Percentiles rank a stretch among this genome's conserved stretches.
Conservation (phyloP, 2,888 invertebrate genomes). For the Caenorhabditis doughertyi region DNA sequence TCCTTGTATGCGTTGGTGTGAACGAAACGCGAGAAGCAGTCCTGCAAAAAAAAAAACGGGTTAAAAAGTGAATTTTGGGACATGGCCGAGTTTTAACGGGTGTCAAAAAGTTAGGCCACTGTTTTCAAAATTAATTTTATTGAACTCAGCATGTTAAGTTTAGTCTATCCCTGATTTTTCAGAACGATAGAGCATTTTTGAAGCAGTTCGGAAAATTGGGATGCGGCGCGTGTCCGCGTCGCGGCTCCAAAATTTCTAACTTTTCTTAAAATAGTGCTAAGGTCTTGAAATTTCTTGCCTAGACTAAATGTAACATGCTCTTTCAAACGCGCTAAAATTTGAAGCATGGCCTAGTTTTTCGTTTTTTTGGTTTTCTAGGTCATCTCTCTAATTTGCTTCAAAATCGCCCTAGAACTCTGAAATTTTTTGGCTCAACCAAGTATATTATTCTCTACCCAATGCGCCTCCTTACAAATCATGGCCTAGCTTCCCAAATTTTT, state of each 20-base stretch:
- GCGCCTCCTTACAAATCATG: background rate
- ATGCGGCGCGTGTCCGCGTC: background rate
- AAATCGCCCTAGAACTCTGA: background rate
- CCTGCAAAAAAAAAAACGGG: conserved; percentile 56
- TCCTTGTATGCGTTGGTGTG: conserved; percentile 77
- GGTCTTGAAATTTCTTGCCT: background rate
- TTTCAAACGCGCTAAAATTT: background rate
- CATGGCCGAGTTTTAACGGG: background rate
- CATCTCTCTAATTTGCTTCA: background rate
- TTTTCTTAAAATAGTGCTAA: background rate
- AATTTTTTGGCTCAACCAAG: background rate
- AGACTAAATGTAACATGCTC: background rate
- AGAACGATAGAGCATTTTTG: background rate
- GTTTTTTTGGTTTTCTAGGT: background rate
- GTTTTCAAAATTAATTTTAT: background rate
- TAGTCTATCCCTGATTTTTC: background rate
- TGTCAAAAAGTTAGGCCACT: background rate
- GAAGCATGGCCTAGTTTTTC: background rate
- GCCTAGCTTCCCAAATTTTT: background rate
- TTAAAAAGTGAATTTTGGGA: background rate
- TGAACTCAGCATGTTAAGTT: background rate
- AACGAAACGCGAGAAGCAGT: conserved; percentile 78
- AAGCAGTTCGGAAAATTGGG: background rate
- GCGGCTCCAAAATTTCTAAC: background rate
- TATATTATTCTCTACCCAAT: background rate